phyloP scores from a whole-genome alignment of 2,113 vertebrate genomes.

The Saimiri boliviensis region DNA sequence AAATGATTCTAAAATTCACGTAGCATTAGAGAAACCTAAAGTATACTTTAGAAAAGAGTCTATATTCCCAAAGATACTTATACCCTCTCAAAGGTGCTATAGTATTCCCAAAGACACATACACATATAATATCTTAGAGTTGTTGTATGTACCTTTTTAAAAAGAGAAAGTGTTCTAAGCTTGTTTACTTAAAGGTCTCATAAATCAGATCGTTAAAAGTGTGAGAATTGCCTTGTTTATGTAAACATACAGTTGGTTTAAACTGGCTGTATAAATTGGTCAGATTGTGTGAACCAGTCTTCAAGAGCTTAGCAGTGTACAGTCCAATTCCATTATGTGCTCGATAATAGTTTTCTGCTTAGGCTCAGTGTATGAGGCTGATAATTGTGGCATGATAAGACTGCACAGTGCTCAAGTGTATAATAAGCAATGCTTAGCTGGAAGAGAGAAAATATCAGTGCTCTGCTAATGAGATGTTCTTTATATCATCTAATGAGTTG shows the following conservation, averaged over 20 bases:
- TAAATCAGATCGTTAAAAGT: constrained; percentile 45
- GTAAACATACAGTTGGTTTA: constrained; percentile 26
- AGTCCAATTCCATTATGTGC: neutral
- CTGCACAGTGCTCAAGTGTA: neutral
- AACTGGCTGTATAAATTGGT: neutral
- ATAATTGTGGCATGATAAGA: neutral
- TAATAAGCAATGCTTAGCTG: neutral
- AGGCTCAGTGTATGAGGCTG: neutral
- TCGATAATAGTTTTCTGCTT: neutral
- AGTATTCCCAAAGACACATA: neutral
- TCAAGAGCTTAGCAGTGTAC: neutral
- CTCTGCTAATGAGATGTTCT: constrained; percentile 60
- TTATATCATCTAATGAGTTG: constrained; percentile 53
- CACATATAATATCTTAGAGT: neutral
- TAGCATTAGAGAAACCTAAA: neutral
- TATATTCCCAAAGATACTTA: neutral
- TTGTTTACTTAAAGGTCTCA: constrained; percentile 27
- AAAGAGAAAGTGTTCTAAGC: neutral
- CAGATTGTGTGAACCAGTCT: neutral
- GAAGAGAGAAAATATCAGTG: constrained; percentile 23
- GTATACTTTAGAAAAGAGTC: neutral
- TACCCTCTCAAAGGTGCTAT: neutral
- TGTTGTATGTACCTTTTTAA: neutral
- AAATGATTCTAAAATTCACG: neutral
- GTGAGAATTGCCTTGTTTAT: constrained; percentile 41